These are phyloP conservation scores for Corythaixoides concolor DNA, from an alignment of 2,113 vertebrate genomes.

Conservation along the genomic window DNA sequence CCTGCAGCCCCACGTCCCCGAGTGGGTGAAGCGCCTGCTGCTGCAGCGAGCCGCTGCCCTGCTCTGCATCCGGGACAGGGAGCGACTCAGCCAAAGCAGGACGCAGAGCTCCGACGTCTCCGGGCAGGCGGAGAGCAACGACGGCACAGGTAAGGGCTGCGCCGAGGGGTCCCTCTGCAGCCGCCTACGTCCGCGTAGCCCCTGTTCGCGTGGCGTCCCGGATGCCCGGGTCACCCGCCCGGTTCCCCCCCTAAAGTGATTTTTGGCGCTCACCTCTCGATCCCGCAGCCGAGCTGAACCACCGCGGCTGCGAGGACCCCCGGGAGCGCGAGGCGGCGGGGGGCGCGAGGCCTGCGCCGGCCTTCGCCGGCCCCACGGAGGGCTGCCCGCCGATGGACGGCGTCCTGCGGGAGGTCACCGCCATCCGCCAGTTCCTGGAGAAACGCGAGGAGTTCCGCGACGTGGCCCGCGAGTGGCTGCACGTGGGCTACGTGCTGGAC, in stretches of 20 bases:
- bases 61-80: constrained; percentile 83
- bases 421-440: constrained; percentile 88
- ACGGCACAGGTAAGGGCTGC: constrained; percentile 68
- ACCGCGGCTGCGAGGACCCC: constrained; percentile 69
- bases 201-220: fast-evolving
- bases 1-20: constrained; percentile 87
- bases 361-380: constrained; percentile 31
- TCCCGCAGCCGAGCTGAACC: constrained; percentile 76
- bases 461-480: constrained; percentile 90
- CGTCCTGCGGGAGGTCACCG: constrained; percentile 83
- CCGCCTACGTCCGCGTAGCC: fast-evolving
- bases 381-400: constrained; percentile 63
- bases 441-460: constrained; percentile 84
- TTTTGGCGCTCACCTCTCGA: neutral
- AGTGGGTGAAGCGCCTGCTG: constrained; percentile 86
- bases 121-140: constrained; percentile 26
- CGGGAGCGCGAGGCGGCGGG: constrained; percentile 60
- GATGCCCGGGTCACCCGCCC: neutral
- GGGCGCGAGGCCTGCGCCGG: neutral
- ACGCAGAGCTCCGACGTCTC: constrained; percentile 14
- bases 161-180: neutral
- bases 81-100: constrained; percentile 69
- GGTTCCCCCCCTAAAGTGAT: fast-evolving
- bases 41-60: constrained; percentile 80
- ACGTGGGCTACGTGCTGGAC: constrained; percentile 91